These are phyloP conservation scores for Pagetopsis macropterus DNA, from an alignment of 2,797 vertebrate genomes.

Conservation along the genomic window DNA sequence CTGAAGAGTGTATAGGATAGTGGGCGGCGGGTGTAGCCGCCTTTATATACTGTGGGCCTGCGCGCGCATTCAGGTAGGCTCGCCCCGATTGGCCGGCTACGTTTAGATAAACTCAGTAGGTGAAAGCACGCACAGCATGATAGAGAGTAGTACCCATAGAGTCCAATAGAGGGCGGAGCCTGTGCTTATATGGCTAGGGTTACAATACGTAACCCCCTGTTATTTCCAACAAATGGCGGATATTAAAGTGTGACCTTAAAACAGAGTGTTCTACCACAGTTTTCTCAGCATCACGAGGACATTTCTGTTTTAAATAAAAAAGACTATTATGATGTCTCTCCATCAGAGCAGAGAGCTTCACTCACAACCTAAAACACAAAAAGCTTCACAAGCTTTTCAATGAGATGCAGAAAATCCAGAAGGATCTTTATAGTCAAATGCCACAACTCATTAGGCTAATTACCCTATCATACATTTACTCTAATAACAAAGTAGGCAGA, in stretches of 20 bases:
- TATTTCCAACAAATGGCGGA: conserved; percentile 26
- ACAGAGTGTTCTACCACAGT: conserved; percentile 27
- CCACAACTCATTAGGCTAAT: conserved; percentile 85
- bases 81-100: no score
- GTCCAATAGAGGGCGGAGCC: no score
- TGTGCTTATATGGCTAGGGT: no score
- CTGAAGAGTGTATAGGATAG: no score
- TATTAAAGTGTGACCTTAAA: conserved; percentile 50
- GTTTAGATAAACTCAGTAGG: no score
- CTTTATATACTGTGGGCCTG: no score
- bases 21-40: no score
- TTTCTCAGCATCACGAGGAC: conserved; percentile 47
- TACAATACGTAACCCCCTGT: no score
- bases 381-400: conserved; percentile 71
- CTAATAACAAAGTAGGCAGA: conserved; percentile 75
- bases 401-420: conserved; percentile 75
- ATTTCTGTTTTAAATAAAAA: conserved; percentile 36
- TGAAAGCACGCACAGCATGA: no score
- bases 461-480: conserved; percentile 83
- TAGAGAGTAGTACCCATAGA: no score
- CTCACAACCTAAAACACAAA: conserved; percentile 59
- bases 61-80: no score
- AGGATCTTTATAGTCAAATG: conserved; percentile 79
- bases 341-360: conserved; percentile 47
- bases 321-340: conserved; percentile 39